Evolutionary conservation across 2,797 vertebrate species (phyloP).

Genomic region (Strix occidentalis): DNA sequence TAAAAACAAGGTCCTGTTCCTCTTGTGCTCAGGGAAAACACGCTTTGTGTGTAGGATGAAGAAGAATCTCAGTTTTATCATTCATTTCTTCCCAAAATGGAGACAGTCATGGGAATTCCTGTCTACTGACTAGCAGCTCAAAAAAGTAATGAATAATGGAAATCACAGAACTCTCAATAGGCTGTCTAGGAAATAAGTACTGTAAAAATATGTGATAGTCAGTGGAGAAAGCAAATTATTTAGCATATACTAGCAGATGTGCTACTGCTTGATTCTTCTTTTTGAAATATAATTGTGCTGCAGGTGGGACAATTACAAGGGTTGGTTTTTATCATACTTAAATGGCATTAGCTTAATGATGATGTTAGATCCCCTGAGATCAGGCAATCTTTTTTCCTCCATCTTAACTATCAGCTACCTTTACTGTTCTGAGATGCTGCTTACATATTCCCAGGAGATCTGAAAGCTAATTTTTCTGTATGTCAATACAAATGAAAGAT

Average conservation of each 20-base stretch:
- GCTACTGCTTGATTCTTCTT: background rate
- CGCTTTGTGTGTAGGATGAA: background rate
- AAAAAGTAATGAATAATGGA: slow-evolving; percentile 38
- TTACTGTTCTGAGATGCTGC: background rate
- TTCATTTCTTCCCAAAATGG: background rate
- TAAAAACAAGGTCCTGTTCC: background rate
- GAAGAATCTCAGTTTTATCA: background rate
- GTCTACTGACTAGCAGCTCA: background rate
- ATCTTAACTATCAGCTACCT: background rate
- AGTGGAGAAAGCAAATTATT: background rate
- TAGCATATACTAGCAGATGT: background rate
- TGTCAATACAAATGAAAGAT: background rate
- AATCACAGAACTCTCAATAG: background rate
- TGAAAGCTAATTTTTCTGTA: background rate
- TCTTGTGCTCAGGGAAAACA: background rate
- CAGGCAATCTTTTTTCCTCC: background rate
- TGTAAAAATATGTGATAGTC: background rate
- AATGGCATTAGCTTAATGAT: background rate
- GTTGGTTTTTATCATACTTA: background rate
- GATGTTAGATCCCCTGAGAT: background rate
- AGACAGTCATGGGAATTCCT: background rate
- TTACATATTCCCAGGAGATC: background rate
- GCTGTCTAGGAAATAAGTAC: background rate
- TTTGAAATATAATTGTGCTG: background rate
- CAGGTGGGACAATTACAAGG: background rate